Evolutionary conservation across 2,888 invertebrate genomes (phyloP), one percentile per base, ranked within the genome.

Genomic region (Epirrhoe tristata): DNA sequence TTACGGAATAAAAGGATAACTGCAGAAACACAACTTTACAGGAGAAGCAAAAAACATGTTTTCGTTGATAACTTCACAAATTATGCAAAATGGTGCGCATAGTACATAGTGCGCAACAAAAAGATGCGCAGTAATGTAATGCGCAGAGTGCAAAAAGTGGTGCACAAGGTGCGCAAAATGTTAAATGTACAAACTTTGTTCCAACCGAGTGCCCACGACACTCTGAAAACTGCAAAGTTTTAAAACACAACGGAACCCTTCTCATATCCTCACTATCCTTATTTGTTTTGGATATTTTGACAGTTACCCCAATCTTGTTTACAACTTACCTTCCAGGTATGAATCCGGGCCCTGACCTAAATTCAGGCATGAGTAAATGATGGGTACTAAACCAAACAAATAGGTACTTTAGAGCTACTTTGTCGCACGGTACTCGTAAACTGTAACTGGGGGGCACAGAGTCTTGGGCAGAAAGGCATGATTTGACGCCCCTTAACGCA

Each of bases 371-470:
- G 78, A 80, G 81, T 85, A 82, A 86, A 83, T 86, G 83, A 86
- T 85, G 77, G 85, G 80, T 76, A 80, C 79, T 87, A 85, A 86
- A 86, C 70, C 78, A 81, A 84, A 85, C 83, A 85, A 85, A 86
- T 84, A 82, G 83, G 77, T 84, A 77, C 82, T 84, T 82, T 74
- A 77, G 72, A 83, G 79, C 78, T 82, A 83, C 84, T 86, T 81
- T 81, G 81, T 84, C 81, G 80, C 81, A 75, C 77, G 71, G 75
- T 72, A 74, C 77, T 83, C 83, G 85, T 86, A 86, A 86, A 85
- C 74, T 79, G 67, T 77, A 71, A 75, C 24, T 74, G 58, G 48
- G 16, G 17, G 48, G 6, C 53, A 53, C 62, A 66, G 66, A 50
- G 39, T 46, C 7, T 0, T 36, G n/a, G 0, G 1, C 34, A 61